These are phyloP conservation scores for Dunckerocampus dactyliophorus DNA, from an alignment of 2,113 vertebrate species.

Conservation along the genomic window DNA sequence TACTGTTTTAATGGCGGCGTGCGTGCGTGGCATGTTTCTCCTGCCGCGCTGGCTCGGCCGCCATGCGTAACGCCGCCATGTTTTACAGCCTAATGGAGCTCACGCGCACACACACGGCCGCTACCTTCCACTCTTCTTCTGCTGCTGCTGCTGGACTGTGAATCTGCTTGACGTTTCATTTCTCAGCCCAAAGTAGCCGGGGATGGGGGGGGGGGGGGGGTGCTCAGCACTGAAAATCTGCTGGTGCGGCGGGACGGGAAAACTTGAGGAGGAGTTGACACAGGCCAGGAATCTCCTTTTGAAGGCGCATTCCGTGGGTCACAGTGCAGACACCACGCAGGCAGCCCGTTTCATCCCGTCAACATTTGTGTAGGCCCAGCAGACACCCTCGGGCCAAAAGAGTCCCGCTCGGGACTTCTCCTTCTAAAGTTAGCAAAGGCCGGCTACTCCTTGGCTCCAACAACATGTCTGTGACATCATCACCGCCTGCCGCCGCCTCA, in stretches of 20 bases:
- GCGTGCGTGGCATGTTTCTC: slow-evolving; percentile 18
- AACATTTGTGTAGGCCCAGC: slow-evolving; percentile 67
- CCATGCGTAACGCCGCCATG: neutral
- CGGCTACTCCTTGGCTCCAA: slow-evolving; percentile 51
- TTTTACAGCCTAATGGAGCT: neutral
- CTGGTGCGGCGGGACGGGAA: slow-evolving; percentile 23
- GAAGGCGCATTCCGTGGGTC: slow-evolving; percentile 62
- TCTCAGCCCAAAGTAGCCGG: neutral
- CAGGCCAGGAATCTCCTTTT: slow-evolving; percentile 52
- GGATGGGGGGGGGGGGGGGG: neutral
- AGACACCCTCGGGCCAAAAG: slow-evolving; percentile 51
- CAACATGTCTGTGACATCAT: slow-evolving; percentile 32
- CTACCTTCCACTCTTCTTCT: neutral
- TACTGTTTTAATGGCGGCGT: slow-evolving; percentile 60
- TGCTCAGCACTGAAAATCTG: neutral
- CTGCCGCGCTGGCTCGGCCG: neutral
- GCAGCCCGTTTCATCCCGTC: slow-evolving; percentile 55
- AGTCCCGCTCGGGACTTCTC: slow-evolving; percentile 49
- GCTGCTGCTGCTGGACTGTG: neutral
- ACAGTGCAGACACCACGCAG: slow-evolving; percentile 56
- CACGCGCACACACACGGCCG: neutral
- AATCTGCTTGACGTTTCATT: neutral
- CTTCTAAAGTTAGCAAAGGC: slow-evolving; percentile 59
- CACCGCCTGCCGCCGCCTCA: slow-evolving; percentile 7
- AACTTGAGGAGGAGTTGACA: slow-evolving; percentile 31